phyloP scores from a whole-genome alignment of 2,888 invertebrate species.

The Xestia xanthographa region DNA sequence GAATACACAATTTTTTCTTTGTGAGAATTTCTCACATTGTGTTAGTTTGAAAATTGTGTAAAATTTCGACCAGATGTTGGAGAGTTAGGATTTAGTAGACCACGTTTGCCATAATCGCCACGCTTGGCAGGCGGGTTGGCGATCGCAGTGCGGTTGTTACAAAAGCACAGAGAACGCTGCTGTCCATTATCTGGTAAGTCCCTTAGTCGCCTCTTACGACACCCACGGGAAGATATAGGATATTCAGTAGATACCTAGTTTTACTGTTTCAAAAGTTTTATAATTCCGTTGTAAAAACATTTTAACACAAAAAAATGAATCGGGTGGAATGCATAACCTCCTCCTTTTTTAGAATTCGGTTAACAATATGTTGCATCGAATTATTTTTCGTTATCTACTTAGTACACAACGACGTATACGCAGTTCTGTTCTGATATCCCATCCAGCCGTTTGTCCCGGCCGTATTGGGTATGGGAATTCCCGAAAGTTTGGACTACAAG shows the following conservation, averaged over 20 bases:
- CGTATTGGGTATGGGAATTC: background rate
- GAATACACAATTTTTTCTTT: constrained; percentile 80
- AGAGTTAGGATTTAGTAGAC: background rate
- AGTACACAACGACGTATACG: background rate
- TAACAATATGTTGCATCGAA: background rate
- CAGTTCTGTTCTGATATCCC: background rate
- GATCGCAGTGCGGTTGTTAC: too few species aligned
- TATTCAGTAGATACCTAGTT: background rate
- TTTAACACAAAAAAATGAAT: too few species aligned
- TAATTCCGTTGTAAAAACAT: background rate
- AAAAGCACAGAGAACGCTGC: too few species aligned
- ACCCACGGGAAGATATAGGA: too few species aligned
- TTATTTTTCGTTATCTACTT: background rate
- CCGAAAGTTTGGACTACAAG: background rate
- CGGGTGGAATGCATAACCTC: too few species aligned
- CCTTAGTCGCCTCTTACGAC: too few species aligned
- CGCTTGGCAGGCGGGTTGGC: too few species aligned
- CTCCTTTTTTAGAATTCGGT: too few species aligned
- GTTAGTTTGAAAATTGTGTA: constrained; percentile 21
- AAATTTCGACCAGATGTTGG: constrained; percentile 5
- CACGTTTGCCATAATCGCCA: too few species aligned
- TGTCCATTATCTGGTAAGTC: too few species aligned
- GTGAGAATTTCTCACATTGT: constrained; percentile 67
- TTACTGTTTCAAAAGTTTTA: background rate
- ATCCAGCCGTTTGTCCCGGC: background rate